A percentile compares a stretch with the other conserved stretches of the same genome.
Evolutionary conservation across 2,888 invertebrate species (phyloP).

Genomic region (Salpingus planirostris): DNA sequence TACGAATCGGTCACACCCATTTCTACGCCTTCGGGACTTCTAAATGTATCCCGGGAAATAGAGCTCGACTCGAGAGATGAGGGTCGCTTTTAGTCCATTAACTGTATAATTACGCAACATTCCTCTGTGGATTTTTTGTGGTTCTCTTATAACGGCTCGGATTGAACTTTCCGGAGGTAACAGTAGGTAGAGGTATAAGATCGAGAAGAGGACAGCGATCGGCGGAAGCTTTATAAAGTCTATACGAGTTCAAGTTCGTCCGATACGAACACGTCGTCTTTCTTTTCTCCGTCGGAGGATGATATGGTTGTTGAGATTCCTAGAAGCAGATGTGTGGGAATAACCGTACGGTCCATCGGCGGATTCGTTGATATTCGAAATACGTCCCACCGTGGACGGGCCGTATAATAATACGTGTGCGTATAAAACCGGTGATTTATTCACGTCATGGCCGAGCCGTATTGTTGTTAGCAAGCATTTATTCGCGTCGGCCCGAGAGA

Average conservation of each 20-base stretch:
- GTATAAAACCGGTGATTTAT: slow-evolving; percentile 20
- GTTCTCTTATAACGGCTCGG: neutral
- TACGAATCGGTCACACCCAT: no score
- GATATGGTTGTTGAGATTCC: no score
- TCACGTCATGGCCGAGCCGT: slow-evolving; percentile 21
- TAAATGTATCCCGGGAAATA: no score
- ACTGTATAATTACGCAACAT: slow-evolving; percentile 2
- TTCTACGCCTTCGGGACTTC: no score
- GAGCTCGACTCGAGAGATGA: no score
- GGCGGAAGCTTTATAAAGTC: slow-evolving; percentile 22
- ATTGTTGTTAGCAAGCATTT: slow-evolving; percentile 21
- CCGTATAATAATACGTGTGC: no score
- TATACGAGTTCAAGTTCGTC: slow-evolving; percentile 23
- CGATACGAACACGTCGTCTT: slow-evolving; percentile 13
- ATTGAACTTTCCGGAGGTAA: slow-evolving; percentile 1
- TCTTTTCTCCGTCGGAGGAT: no score
- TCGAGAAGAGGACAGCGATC: no score
- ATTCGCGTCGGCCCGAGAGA: slow-evolving; percentile 11
- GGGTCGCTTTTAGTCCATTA: no score
- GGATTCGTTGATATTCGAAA: slow-evolving; percentile 19
- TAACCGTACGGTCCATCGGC: slow-evolving; percentile 19
- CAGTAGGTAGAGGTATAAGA: no score
- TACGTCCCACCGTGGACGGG: slow-evolving; percentile 19
- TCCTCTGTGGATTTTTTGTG: neutral
- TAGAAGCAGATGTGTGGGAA: slow-evolving; percentile 27